These are phyloP conservation scores for Euphysa ruthae DNA, from an alignment of 30 jellyfish, hydroid and myxozoan species.

Conservation along the genomic window DNA sequence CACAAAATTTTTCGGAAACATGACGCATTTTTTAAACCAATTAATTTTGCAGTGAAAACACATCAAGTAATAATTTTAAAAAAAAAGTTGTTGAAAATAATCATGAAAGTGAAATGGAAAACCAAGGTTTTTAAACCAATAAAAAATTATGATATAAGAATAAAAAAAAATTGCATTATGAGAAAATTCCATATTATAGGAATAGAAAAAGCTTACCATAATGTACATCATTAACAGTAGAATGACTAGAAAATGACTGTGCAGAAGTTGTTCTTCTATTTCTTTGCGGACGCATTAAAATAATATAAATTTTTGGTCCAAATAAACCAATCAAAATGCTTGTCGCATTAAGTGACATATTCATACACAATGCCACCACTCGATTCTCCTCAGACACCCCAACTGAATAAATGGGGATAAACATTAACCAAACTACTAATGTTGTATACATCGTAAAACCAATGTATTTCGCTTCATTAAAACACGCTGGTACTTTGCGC, in stretches of 20 bases:
- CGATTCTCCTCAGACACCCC: slow-evolving; percentile 26
- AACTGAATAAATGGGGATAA: slow-evolving; percentile 37
- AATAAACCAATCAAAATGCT: slow-evolving; percentile 70
- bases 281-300: slow-evolving; percentile 44
- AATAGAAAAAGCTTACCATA: too few relatives aligned
- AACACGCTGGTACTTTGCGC: slow-evolving; percentile 71
- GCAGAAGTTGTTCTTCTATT: slow-evolving; percentile 8
- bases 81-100: too few relatives aligned
- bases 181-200: too few relatives aligned
- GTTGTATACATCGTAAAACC: slow-evolving; percentile 82
- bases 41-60: too few relatives aligned
- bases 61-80: too few relatives aligned
- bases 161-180: too few relatives aligned
- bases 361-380: slow-evolving; percentile 46
- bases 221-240: neutral
- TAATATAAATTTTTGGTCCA: slow-evolving; percentile 69
- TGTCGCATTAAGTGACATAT: slow-evolving; percentile 56
- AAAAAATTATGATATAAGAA: too few relatives aligned
- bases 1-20: too few relatives aligned
- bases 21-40: too few relatives aligned
- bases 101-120: too few relatives aligned
- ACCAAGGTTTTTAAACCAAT: too few relatives aligned
- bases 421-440: slow-evolving; percentile 53
- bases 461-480: slow-evolving; percentile 70
- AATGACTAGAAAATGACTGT: slow-evolving; percentile 18